phyloP scores from a whole-genome alignment of 2,888 invertebrate genomes.

The Mallateleia sp. region DNA sequence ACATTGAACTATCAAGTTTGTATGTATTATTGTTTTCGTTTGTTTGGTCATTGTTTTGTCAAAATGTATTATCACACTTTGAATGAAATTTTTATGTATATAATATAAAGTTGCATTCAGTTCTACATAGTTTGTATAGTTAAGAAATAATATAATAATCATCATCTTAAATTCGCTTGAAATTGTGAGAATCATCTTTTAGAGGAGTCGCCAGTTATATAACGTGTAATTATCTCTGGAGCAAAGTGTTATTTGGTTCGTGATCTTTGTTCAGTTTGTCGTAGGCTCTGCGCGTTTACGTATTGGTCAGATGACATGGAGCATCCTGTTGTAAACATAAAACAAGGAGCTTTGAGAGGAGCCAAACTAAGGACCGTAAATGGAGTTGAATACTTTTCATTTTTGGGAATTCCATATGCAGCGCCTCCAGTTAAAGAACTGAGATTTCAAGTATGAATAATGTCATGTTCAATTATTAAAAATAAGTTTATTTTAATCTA shows the following conservation, averaged over 20 bases:
- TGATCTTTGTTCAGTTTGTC: conserved; percentile 2
- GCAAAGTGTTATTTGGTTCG: conserved; percentile 1
- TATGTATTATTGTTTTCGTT: too few relatives aligned
- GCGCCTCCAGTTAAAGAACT: conserved; percentile 88
- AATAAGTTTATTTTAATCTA: too few relatives aligned
- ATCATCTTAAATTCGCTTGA: too few relatives aligned
- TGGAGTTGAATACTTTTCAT: conserved; percentile 85
- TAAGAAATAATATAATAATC: too few relatives aligned
- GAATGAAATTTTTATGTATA: too few relatives aligned
- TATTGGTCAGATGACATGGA: conserved; percentile 65
- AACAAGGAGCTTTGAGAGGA: conserved; percentile 87
- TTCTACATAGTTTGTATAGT: too few relatives aligned
- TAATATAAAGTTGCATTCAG: too few relatives aligned
- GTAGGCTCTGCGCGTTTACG: not conserved
- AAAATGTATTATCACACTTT: too few relatives aligned
- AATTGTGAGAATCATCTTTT: not conserved
- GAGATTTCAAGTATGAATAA: conserved; percentile 89
- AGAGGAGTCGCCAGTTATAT: not conserved
- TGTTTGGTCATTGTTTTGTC: too few relatives aligned
- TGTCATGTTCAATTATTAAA: too few relatives aligned
- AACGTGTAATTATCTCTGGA: conserved; percentile 2
- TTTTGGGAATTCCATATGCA: conserved; percentile 88
- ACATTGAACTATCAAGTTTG: too few relatives aligned
- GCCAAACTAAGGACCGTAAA: conserved; percentile 78
- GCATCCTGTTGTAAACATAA: conserved; percentile 82